A percentile compares a stretch with the other conserved stretches of the same genome.
Evolutionary conservation across 2,888 invertebrate species (phyloP).

Genomic region (Andrena bicolor): DNA sequence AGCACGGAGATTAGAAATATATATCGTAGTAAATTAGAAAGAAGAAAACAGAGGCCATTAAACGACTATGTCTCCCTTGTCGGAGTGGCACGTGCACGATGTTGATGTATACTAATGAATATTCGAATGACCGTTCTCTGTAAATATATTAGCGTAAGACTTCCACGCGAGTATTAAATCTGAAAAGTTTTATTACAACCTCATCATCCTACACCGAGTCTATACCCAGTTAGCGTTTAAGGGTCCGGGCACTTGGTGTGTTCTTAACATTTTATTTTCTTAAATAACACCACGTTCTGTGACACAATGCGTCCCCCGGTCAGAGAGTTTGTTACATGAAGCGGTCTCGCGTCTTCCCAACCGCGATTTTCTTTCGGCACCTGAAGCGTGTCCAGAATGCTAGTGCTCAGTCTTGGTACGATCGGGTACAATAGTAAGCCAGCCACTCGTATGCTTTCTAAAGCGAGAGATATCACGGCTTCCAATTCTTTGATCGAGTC

Average conservation of each 20-base stretch:
- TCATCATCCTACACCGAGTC: slow-evolving; percentile 33
- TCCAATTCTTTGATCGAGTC: slow-evolving; percentile 87
- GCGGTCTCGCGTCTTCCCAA: slow-evolving; percentile 85
- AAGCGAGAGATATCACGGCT: slow-evolving; percentile 91
- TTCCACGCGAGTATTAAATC: slow-evolving; percentile 69
- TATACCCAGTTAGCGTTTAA: slow-evolving; percentile 8
- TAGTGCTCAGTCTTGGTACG: slow-evolving; percentile 90
- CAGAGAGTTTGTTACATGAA: slow-evolving; percentile 53
- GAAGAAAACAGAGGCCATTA: slow-evolving; percentile 2
- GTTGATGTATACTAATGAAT: slow-evolving; percentile 77
- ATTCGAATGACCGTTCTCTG: slow-evolving; percentile 78
- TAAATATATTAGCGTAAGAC: slow-evolving; percentile 79
- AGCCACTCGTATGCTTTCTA: slow-evolving; percentile 93
- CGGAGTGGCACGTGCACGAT: slow-evolving; percentile 64
- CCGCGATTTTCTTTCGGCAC: slow-evolving; percentile 85
- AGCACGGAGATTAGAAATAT: background rate
- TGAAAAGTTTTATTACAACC: slow-evolving; percentile 48
- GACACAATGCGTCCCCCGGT: slow-evolving; percentile 39
- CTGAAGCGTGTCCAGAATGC: slow-evolving; percentile 90
- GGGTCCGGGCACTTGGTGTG: background rate
- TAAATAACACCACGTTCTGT: slow-evolving; percentile 75
- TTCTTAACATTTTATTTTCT: slow-evolving; percentile 68
- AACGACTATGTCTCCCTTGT: slow-evolving; percentile 34
- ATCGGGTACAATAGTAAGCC: slow-evolving; percentile 95
- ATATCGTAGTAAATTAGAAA: slow-evolving; percentile 15